Conservation (phyloP, 1,140 invertebrate species). For the Drosophila kurseongensis region DNA sequence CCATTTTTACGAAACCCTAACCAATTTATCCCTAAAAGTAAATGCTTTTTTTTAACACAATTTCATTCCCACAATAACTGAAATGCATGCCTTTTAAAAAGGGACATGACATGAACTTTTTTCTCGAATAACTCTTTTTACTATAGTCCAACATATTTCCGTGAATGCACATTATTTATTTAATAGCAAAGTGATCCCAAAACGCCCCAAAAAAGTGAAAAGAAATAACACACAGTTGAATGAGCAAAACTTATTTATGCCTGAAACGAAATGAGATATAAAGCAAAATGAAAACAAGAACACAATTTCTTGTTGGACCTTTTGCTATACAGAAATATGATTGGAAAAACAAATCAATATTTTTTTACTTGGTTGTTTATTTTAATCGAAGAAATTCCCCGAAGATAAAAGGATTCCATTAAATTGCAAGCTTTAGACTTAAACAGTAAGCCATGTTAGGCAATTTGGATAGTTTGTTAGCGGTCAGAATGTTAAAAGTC, state of each 20-base stretch:
- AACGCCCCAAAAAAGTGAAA: background rate
- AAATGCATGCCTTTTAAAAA: background rate
- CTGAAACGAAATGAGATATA: constrained; percentile 9
- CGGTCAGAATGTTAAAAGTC: constrained; percentile 18
- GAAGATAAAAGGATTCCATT: too few species aligned
- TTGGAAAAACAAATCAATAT: constrained; percentile 22
- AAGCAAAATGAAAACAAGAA: constrained; percentile 8
- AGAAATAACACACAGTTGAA: constrained; percentile 21
- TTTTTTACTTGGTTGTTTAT: constrained; percentile 24
- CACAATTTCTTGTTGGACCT: constrained; percentile 8
- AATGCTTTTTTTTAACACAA: background rate
- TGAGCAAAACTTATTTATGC: constrained; percentile 25
- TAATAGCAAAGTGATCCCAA: constrained; percentile 30
- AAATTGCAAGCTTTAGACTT: background rate
- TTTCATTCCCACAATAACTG: background rate
- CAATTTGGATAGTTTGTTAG: constrained; percentile 19
- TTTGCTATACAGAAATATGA: constrained; percentile 4
- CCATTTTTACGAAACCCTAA: background rate
- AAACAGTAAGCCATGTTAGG: background rate
- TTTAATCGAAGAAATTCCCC: constrained; percentile 17
- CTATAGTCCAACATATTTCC: background rate
- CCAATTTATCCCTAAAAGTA: background rate
- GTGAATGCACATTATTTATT: constrained; percentile 20
- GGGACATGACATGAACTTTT: background rate
- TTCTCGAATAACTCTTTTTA: constrained; percentile 8